A percentile compares a stretch with the other conserved stretches of the same genome.
phyloP scores from a whole-genome alignment of 2,888 invertebrate genomes.

The Tyria jacobaeae region DNA sequence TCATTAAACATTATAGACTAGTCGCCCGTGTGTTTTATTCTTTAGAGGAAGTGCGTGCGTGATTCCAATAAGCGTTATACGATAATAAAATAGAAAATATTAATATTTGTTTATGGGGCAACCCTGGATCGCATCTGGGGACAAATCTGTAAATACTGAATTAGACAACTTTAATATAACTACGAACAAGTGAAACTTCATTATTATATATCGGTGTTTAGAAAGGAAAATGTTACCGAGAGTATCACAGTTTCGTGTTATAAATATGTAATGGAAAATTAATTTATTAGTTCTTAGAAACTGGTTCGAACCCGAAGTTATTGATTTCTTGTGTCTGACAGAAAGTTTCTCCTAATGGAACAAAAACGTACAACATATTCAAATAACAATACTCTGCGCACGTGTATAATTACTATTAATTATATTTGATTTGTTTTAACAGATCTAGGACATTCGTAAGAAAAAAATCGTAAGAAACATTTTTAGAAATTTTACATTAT shows the following conservation, averaged over 20 bases:
- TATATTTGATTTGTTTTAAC: no score
- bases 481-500: not conserved
- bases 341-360: not conserved
- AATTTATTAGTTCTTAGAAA: constrained; percentile 6
- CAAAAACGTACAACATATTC: no score
- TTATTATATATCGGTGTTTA: constrained; percentile 17
- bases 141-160: constrained; percentile 51
- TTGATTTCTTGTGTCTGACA: not conserved
- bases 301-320: not conserved
- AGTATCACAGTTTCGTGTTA: not conserved
- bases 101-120: constrained; percentile 37
- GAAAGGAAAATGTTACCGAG: constrained; percentile 9
- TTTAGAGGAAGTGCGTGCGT: constrained; percentile 54
- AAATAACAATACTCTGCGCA: not conserved
- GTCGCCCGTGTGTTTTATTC: constrained; percentile 8
- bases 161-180: constrained; percentile 26
- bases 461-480: no score
- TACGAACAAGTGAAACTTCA: constrained; percentile 28
- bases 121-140: constrained; percentile 19
- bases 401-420: no score
- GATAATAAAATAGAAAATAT: constrained; percentile 51
- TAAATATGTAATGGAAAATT: constrained; percentile 11
- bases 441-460: no score
- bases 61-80: constrained; percentile 50
- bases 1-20: constrained; percentile 39